Evolutionary conservation across 1,140 invertebrate genomes (phyloP), one percentile per base, ranked within the genome.

Genomic region (Heliconius melpomene): DNA sequence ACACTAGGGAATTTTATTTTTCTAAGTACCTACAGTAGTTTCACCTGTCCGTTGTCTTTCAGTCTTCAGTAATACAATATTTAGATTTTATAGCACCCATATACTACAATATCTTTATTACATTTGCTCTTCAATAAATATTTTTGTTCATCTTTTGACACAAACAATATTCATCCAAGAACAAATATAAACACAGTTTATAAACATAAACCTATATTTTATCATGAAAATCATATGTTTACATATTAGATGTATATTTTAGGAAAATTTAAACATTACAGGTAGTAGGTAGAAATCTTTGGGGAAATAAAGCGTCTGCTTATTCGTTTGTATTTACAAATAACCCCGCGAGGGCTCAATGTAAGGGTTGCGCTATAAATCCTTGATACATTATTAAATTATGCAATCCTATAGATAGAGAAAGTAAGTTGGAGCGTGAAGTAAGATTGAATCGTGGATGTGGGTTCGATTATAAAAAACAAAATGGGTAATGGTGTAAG

Each of bases 291-390:
- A 8, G 23, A 66, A 66, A 66, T 66, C 60, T 66, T 29, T 66
- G 60, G 60, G 60, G 60, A 66, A 66, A 66, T 66, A 66, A 26
- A 13, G 60, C 11, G 23, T 66, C 26, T 36, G n/a, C 54, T 71
- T 78, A 54, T 78, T 54, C 76, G 66, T 78, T 72, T 72, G 66
- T 66, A 66, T 57, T 72, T 78, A 72, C 38, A 71, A 72, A 75
- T 75, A 60, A 75, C 66, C 50, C 74, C 60, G 11, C 60, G 16
- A 54, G 32, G 32, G 20, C 23, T 13, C 5, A 32, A n/a, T 66
- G 38, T 66, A 75, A 75, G 36, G 74, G 36, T 60, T 60, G 54
- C 2, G n/a, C 20, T 40, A 75, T 75, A 75, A 75, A 75, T 75
- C 74, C 36, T 29, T 38, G 32, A 66, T 75, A 38, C 36, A 75